Evolutionary conservation across 1,140 invertebrate species (phyloP).

Genomic region (Drosophila micromelanica): DNA sequence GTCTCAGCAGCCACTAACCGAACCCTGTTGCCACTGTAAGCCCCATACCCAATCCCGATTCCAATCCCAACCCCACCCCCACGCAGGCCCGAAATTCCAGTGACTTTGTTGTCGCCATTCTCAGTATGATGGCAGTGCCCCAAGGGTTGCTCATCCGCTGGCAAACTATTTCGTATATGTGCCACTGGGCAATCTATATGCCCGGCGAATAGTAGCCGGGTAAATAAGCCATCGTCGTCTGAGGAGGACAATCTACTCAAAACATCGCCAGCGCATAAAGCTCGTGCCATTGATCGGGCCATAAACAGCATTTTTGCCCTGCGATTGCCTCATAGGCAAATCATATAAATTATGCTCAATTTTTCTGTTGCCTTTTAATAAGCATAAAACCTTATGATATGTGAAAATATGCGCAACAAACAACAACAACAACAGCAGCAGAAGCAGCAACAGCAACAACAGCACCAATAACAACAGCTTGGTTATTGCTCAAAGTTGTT

Average conservation of each 20-base stretch:
- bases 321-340: conserved; percentile 80
- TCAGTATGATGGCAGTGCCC: conserved; percentile 20
- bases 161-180: conserved; percentile 63
- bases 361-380: conserved; percentile 78
- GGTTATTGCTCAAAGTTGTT: background rate
- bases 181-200: conserved; percentile 73
- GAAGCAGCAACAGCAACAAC: conserved; percentile 13
- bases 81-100: conserved; percentile 37
- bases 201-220: conserved; percentile 35
- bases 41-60: background rate
- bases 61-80: background rate
- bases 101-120: conserved; percentile 42
- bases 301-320: conserved; percentile 76
- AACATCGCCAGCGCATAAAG: conserved; percentile 47
- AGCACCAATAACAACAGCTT: background rate
- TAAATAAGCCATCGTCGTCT: conserved; percentile 70
- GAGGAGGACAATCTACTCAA: conserved; percentile 62
- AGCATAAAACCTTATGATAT: conserved; percentile 83
- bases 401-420: conserved; percentile 82
- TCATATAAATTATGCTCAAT: conserved; percentile 82
- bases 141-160: conserved; percentile 28
- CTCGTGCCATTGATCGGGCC: conserved; percentile 71
- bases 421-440: conserved; percentile 49
- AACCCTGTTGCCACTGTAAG: conserved; percentile 45
- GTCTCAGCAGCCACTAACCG: conserved; percentile 18